phyloP scores from a whole-genome alignment of 2,797 vertebrate species.

The Leucoraja ocellata region DNA sequence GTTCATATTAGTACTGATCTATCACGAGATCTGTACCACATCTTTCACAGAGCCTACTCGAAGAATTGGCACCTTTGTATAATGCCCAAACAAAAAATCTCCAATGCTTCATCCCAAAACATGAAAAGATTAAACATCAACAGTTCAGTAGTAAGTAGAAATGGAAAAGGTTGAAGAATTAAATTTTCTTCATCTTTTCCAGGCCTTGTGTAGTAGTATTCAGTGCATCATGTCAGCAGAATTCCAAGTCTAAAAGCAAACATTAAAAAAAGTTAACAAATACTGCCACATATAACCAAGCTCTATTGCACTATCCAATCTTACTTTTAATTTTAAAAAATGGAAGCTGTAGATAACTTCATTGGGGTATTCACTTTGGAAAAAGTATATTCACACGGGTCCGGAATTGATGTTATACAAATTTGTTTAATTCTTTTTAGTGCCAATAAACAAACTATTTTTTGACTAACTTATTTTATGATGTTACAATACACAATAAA shows the following conservation, averaged over 20 bases:
- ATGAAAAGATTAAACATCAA: conserved; percentile 30
- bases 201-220: conserved; percentile 29
- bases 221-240: conserved; percentile 34
- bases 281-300: neutral
- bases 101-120: conserved; percentile 24
- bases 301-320: too few relatives aligned
- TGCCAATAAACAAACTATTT: neutral
- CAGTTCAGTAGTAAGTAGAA: conserved; percentile 38
- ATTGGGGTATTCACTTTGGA: neutral
- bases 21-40: neutral
- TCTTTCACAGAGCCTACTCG: neutral
- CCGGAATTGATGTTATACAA: too few relatives aligned
- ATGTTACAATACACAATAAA: neutral
- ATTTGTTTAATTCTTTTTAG: too few relatives aligned
- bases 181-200: conserved; percentile 29
- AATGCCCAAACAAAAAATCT: conserved; percentile 25
- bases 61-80: conserved; percentile 30
- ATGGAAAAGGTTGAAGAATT: conserved; percentile 35
- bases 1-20: neutral
- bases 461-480: neutral
- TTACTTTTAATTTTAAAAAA: too few relatives aligned
- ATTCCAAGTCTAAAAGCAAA: conserved; percentile 33
- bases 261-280: neutral
- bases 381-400: neutral
- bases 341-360: neutral